Evolutionary conservation across 2,113 vertebrate species (phyloP), one percentile per base, ranked within the genome.

Genomic region (Chlamydotis undulata): DNA sequence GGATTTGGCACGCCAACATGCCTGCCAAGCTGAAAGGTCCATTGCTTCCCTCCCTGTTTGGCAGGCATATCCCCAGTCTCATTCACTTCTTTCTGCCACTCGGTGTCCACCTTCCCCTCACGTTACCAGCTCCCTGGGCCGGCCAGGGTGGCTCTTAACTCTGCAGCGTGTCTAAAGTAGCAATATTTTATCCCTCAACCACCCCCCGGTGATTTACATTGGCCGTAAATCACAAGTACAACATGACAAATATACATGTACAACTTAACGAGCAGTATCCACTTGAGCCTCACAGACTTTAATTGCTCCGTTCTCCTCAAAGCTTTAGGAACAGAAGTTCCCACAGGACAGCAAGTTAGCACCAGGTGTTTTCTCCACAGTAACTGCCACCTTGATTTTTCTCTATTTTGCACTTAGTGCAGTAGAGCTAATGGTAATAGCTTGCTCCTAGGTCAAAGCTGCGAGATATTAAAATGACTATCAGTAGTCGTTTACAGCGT

Each of bases 321-420:
- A 89, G 64, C 56, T 85, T 91, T 71, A 89, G 49, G 77, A 89
- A 79, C 67, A 93, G 16, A 85, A 76, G 49, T 64, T 93, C 87
- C 79, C 87, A 49, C 7, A 68, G 88, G 87, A 82, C 3, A 64
- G 16, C 10, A 7, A 90, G 78, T 3, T 50, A 31, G 89, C 49
- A 90, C 33, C 52, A 79, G 61, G 39, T 56, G 57, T 60, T 92
- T 88, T 76, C 57, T 95, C 53, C 55, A 69, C 43, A 29, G 9
- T 56, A 76, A 47, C 49, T 31, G 8, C 14, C 41, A 41, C 28
- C 35, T 57, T 19, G 7, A 14, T 45, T 71, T 31, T 33, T 43
- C 93, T 85, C 90, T 90, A 35, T 82, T 93, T 90, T 87, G 29
- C 56, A 69, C 70, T 79, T 43, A 55, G 25, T 52, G 21, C 1